Conservation (phyloP, 2,797 vertebrate species). For the Leptodactylus fallax region DNA sequence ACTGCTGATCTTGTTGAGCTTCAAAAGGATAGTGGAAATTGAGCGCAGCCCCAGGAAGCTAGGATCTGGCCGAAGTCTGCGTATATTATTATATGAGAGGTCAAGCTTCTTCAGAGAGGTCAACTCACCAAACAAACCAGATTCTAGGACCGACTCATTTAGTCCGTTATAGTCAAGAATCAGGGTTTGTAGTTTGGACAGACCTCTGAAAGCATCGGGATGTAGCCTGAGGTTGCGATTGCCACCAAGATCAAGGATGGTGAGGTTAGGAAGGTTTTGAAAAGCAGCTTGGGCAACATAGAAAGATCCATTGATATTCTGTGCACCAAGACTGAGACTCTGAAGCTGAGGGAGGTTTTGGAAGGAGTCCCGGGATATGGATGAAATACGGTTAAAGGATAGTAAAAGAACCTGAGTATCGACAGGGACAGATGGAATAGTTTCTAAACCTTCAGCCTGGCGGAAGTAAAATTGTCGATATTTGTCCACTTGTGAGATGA, state of each 20-base stretch:
- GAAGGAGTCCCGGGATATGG: slow-evolving; percentile 56
- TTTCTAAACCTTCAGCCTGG: slow-evolving; percentile 17
- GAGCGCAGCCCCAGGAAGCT: slow-evolving; percentile 53
- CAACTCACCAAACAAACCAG: slow-evolving; percentile 54
- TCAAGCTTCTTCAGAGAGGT: slow-evolving; percentile 61
- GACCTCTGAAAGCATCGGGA: slow-evolving; percentile 54
- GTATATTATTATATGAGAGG: slow-evolving; percentile 62
- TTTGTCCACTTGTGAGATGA: background rate
- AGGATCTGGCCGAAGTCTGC: slow-evolving; percentile 55
- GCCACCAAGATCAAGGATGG: slow-evolving; percentile 64
- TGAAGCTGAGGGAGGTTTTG: slow-evolving; percentile 32
- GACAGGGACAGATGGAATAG: slow-evolving; percentile 1
- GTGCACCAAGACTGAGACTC: slow-evolving; percentile 52
- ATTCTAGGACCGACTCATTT: slow-evolving; percentile 57
- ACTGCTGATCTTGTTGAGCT: slow-evolving; percentile 58
- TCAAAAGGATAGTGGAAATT: slow-evolving; percentile 54
- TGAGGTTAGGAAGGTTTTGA: slow-evolving; percentile 55
- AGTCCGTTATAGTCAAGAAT: slow-evolving; percentile 61
- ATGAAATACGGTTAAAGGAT: slow-evolving; percentile 60
- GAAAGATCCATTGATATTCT: slow-evolving; percentile 25
- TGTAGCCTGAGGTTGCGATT: slow-evolving; percentile 58
- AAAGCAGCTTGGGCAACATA: slow-evolving; percentile 61
- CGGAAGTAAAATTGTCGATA: slow-evolving; percentile 25
- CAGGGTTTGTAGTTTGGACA: slow-evolving; percentile 58
- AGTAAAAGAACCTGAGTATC: slow-evolving; percentile 52